Evolutionary conservation across 92 coral and sea anemone genomes (phyloP), one percentile per base, ranked within the genome.

Genomic region (Zoanthus sociatus): DNA sequence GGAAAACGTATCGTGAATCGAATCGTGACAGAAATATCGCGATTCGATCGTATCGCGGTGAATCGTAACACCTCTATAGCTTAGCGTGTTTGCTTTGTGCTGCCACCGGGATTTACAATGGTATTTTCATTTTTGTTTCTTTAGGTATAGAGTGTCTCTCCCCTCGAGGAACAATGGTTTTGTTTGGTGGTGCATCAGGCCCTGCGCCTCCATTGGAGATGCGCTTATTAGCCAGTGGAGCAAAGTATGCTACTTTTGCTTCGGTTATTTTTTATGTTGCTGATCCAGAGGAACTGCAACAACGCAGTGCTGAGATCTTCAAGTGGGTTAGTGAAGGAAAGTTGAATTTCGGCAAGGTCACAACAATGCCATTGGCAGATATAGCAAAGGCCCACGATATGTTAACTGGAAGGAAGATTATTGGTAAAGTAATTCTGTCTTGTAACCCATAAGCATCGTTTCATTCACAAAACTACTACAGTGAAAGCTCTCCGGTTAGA

Each of bases 121-220:
- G 45, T 5, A 48, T n/a, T 81, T 14, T 15, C 20, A 31, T 63
- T 37, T 54, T 54, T 15, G 12, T 9, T 0, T 12, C n/a, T 21
- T 17, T 79, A 93, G 96, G 93, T 47, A 87, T 93, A 58, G 89
- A 89, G 13, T 93, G 96, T 71, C 77, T 93, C 63, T 90, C 93
- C 9, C 93, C 91, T 3, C 77, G 93, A 79, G 96, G 96, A 32
- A 94, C 96, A 2, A 92, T 94, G 88, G 94, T 94, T 2, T 78
- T 83, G 58, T 94, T 73, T 83, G 96, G 96, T 13, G 88, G 42
- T 9, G 96, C 96, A 4, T 91, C 96, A 1, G 96, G 96, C 18
- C 94, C 90, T 30, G 92, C 92, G 6, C 94, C 90, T 67, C 93
- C 94, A n/a, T 70, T 94, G 5, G 76, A 94, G 44, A 84, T 89